Evolutionary conservation across 2,888 invertebrate species (phyloP), one percentile per base, ranked within the genome.

Genomic region (Sylvicola fuscatus): DNA sequence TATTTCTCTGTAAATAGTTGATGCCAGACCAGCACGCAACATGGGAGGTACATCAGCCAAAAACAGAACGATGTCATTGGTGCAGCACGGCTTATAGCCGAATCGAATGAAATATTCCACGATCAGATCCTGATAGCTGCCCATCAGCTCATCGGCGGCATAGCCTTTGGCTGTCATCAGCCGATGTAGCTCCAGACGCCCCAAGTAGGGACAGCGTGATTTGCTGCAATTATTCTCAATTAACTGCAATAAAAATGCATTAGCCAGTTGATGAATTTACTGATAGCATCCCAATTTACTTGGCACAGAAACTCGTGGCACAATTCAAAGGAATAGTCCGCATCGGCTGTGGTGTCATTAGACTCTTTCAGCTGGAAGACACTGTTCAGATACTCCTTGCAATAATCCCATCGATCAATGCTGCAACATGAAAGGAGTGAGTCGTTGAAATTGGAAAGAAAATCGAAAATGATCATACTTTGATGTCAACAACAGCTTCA

Each of bases 21-120:
- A 56, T 21, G 70, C 64, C 36, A 75, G 57, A 32, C 72, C 68
- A 8, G 68, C 64, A 28, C 66, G 61, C 5, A 79, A 68, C 26
- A 51, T 45, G 41, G 50, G 46, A 14, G 48, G 46, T 42, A 87
- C 61, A 45, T 81, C 64, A 31, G 68, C 60, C 33, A 89, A 53
- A 54, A 82, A 90, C 4, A 74, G 62, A 40, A 72, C 70, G 34
- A 93, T 62, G 53, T 95, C 93, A 7, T 74, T 70, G 39, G 84
- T 81, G 40, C 83, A 83, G 55, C 87, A 87, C 0, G 79, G 73
- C 50, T 87, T 87, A 46, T 80, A 72, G 3, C 89, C 89, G 58
- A 92, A 93, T 43, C 55, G 41, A 8, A 61, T 58, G 45, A 83
- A 80, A 60, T 89, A 93, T 45, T 79, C 73, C 40, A 77, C 62